phyloP scores from a whole-genome alignment of 2,888 invertebrate species.

The Scaptomyza polygonia region DNA sequence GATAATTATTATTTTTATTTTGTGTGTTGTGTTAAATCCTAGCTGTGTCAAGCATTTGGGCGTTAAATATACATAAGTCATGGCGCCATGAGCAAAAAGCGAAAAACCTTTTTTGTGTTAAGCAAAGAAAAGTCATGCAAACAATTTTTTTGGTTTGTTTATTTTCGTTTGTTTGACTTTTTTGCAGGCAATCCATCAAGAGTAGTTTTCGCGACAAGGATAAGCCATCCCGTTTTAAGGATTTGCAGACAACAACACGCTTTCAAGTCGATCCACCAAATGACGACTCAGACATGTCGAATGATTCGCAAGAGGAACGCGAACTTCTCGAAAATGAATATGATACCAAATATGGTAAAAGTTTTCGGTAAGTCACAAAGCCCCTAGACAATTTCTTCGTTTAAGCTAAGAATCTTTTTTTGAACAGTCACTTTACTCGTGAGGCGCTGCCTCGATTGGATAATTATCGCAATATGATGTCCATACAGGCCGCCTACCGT shows the following conservation, averaged over 20 bases:
- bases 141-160: slow-evolving; percentile 4
- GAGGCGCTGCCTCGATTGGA: slow-evolving; percentile 94
- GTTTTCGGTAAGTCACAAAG: slow-evolving; percentile 87
- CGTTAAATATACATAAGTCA: slow-evolving; percentile 19
- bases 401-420: background rate
- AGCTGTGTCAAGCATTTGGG: background rate
- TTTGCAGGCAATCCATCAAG: slow-evolving; percentile 85
- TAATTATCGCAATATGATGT: slow-evolving; percentile 95
- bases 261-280: slow-evolving; percentile 86
- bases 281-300: slow-evolving; percentile 84
- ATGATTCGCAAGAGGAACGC: slow-evolving; percentile 84
- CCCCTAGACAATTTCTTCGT: background rate
- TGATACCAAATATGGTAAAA: slow-evolving; percentile 91
- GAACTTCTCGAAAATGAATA: slow-evolving; percentile 85
- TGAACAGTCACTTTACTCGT: slow-evolving; percentile 90
- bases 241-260: slow-evolving; percentile 86
- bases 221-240: slow-evolving; percentile 87
- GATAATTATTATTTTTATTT: slow-evolving; percentile 16
- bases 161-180: slow-evolving; percentile 3
- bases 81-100: slow-evolving; percentile 2
- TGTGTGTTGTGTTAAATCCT: background rate
- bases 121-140: background rate
- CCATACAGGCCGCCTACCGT: slow-evolving; percentile 93
- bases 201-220: slow-evolving; percentile 88
- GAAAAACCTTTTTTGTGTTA: slow-evolving; percentile 12